Evolutionary conservation across 2,888 invertebrate genomes (phyloP), one percentile per base, ranked within the genome.

Genomic region (Miltochrista miniata): DNA sequence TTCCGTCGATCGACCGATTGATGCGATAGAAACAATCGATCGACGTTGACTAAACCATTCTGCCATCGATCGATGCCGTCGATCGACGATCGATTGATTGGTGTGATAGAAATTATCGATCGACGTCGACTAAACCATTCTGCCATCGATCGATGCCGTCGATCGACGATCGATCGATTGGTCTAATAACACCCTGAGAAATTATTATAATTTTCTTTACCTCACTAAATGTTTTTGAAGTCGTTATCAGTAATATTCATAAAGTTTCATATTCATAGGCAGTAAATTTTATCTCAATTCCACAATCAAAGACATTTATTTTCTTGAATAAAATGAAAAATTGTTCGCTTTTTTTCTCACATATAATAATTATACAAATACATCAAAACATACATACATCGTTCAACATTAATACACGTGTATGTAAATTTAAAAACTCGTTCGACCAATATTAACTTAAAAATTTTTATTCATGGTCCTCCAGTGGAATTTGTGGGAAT

Each of bases 311-410:
- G 50, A 40, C 50, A 45, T 36, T 36, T 49, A 36, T 13, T 18
- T 34, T 34, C 1, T 11, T 14, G 39, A 30, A 46, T 15, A 38
- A 48, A 44, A 33, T 45, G 47, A 66, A 61, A 53, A 38, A 43
- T 29, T 13, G 0, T 7, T 9, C n/a, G 34, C 13, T 39, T 55
- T 56, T 60, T 69, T 74, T 74, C 52, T 78, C 81, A 85, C 80
- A 79, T 82, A 83, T 79, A 85, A 69, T 82, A 83, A 76, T 82
- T 81, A 68, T 81, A 81, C 76, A 81, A 24, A 81, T 78, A 84
- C 83, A 81, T 79, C 71, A 70, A 82, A 80, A 86, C 80, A 78
- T 81, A 77, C 79, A 76, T 66, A 64, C 57, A 64, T 48, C 62
- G 69, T 69, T 59, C 65, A 78, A 81, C 74, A 70, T 72, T 18